Evolutionary conservation across 1,140 invertebrate genomes (phyloP).

Genomic region (Melanaphis sacchari): DNA sequence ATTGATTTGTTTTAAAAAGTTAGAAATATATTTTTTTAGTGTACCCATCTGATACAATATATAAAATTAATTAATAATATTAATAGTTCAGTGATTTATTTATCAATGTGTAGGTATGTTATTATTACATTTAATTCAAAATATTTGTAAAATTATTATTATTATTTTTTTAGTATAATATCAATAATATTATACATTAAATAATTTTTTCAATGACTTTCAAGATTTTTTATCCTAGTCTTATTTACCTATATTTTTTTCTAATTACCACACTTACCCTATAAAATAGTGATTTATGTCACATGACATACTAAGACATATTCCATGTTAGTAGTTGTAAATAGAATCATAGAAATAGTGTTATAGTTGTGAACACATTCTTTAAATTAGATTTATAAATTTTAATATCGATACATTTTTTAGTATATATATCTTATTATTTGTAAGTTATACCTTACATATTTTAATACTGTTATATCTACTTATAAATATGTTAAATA

Average conservation of each 20-base stretch:
- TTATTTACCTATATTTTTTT: not conserved
- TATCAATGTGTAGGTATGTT: too few relatives aligned
- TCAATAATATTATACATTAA: too few relatives aligned
- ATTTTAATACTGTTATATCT: not conserved
- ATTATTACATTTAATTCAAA: too few relatives aligned
- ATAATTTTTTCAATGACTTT: too few relatives aligned
- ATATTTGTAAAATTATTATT: not conserved
- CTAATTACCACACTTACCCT: not conserved
- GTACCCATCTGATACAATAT: too few relatives aligned
- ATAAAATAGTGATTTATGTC: not conserved
- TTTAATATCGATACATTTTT: not conserved
- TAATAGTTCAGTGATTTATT: too few relatives aligned
- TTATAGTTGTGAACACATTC: not conserved
- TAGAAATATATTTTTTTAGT: too few relatives aligned
- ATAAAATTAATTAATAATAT: too few relatives aligned
- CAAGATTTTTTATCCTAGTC: too few relatives aligned
- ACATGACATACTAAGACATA: not conserved
- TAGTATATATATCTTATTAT: not conserved
- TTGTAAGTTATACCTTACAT: not conserved
- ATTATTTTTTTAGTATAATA: too few relatives aligned
- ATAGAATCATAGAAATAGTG: not conserved
- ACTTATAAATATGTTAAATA: not conserved
- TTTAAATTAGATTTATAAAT: not conserved
- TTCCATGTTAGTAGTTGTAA: not conserved
- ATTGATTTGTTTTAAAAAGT: not conserved